A percentile compares a stretch with the other conserved stretches of the same genome.
Conservation (phyloP, 2,888 invertebrate genomes). For the Rotaria macrura region DNA sequence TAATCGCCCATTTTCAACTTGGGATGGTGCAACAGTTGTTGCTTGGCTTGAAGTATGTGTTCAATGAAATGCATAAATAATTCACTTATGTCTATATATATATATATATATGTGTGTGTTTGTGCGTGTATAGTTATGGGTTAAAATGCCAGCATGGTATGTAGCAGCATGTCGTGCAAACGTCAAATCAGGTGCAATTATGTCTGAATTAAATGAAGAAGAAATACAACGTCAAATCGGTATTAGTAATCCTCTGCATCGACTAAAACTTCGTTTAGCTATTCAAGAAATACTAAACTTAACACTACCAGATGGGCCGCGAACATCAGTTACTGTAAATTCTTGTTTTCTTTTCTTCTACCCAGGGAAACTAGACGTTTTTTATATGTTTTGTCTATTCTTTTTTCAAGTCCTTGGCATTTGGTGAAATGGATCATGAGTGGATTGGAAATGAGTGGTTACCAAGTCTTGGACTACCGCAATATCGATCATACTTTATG, state of each 20-base stretch:
- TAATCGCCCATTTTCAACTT: conserved; percentile 92
- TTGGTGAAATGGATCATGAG: conserved; percentile 99
- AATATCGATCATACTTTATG: conserved; percentile 97
- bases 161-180: conserved; percentile 93
- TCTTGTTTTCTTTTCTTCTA: too few relatives aligned
- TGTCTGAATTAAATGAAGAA: conserved; percentile 96
- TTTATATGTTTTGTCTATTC: too few relatives aligned
- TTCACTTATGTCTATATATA: too few relatives aligned
- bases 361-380: too few relatives aligned
- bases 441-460: conserved; percentile 99
- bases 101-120: too few relatives aligned
- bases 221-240: conserved; percentile 98
- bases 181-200: conserved; percentile 97
- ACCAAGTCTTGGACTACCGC: conserved; percentile 82
- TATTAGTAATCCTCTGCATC: conserved; percentile 68
- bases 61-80: too few relatives aligned
- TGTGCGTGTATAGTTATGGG: conserved; percentile 79
- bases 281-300: conserved; percentile 94
- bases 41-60: conserved; percentile 79
- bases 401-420: conserved; percentile 57
- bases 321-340: conserved; percentile 70
- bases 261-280: conserved; percentile 86
- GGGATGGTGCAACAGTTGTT: conserved; percentile 99
- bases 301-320: conserved; percentile 95
- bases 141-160: conserved; percentile 99